Base-by-base conservation (phyloP, 2,113 vertebrate species). In the Rhizomys pruinosus region DNA sequence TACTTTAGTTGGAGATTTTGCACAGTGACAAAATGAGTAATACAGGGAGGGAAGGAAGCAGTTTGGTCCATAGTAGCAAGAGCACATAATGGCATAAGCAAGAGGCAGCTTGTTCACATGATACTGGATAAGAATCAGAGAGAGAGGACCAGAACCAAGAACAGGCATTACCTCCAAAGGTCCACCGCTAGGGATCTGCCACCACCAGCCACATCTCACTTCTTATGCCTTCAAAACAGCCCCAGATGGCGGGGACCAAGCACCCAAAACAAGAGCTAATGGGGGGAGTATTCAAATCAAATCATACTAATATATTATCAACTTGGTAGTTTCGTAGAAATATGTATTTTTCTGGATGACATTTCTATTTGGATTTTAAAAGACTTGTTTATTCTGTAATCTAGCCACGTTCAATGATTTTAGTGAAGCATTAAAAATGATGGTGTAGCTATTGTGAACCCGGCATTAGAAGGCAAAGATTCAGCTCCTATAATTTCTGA, bases 321-420 rank as follows among this genome's bases (percentile, higher is more conserved):
- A 76, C 8, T 34, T 92, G 55, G 76, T 25, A 90, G 81, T 92
- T 93, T 63, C n/a, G 68, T 20, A 10, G 76, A 91, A 94, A 29
- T 20, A 15, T 59, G 47, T 73, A 42, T 82, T 92, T 87, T 76
- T 32, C 69, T 17, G 2, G 13, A 55, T 32, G 34, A 0, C 79
- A 25, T 5, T 11, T 92, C 63, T 84, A 3, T 63, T 52, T 59
- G 57, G 11, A 80, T 42, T 84, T 59, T 23, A 84, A 52, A 68
- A 23, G 27, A 57, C 52, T 52, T 52, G 47, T 68, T 68, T 68
- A 68, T 32, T 27, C 11, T 71, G 66, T 37, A 37, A 55, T 37
- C 2, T 11, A 19, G 69, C 3, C 29, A 20, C 74, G 87, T 85
- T 64, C 4, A 71, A 3, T 72, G 39, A 84, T 78, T 89, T 95